phyloP scores from a whole-genome alignment of 2,888 invertebrate species.

The Cheilosia vernalis region DNA sequence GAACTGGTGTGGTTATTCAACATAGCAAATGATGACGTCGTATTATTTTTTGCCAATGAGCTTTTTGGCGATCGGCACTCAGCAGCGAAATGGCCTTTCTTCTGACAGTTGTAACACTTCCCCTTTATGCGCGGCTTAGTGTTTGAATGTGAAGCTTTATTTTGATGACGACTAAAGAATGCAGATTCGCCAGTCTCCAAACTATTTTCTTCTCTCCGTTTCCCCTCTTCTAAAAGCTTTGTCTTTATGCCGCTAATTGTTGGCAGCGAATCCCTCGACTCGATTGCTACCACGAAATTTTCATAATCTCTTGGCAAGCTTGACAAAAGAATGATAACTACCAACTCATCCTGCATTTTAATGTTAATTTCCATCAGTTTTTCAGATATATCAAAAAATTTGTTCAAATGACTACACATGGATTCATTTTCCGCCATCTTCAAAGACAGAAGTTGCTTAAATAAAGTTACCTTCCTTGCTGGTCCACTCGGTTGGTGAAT shows the following conservation, averaged over 20 bases:
- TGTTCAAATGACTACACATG: background rate
- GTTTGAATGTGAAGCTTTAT: too few relatives aligned
- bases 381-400: too few relatives aligned
- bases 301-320: constrained; percentile 25
- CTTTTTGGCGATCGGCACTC: background rate
- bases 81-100: background rate
- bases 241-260: constrained; percentile 1
- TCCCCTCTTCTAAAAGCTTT: background rate
- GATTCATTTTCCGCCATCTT: background rate
- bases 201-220: background rate
- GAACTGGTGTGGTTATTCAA: too few relatives aligned
- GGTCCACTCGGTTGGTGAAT: too few relatives aligned
- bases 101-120: constrained; percentile 1
- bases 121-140: background rate
- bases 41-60: too few relatives aligned
- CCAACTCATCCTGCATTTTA: too few relatives aligned
- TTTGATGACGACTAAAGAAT: too few relatives aligned
- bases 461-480: too few relatives aligned
- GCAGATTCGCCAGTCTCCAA: too few relatives aligned
- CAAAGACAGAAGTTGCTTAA: too few relatives aligned
- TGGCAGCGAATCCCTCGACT: constrained; percentile 25
- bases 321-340: background rate
- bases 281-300: constrained; percentile 30
- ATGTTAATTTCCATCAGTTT: background rate
- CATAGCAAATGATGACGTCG: too few relatives aligned